Evolutionary conservation across 1,140 invertebrate genomes (phyloP), one percentile per base, ranked within the genome.

Genomic region (Drosophila ananassae): DNA sequence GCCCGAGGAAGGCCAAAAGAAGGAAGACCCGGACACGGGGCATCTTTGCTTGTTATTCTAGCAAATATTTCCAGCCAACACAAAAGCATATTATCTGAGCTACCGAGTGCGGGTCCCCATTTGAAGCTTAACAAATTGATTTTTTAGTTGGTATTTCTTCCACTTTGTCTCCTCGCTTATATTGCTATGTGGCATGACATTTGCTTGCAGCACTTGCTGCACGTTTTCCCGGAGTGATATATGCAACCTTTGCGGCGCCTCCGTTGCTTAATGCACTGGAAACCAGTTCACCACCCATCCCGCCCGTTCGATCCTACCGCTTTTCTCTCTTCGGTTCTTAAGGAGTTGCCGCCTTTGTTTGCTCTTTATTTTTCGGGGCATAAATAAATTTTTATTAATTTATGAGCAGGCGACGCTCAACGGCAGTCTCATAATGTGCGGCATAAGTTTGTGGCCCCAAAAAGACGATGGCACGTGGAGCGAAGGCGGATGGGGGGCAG

Each of bases 381-480:
- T 87, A 87, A 87, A 85, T 85, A 85, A 87, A 87, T 87, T 82
- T 67, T 87, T 82, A 87, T 87, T 87, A 87, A 87, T 87, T 87
- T 87, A 87, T 87, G 79, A 62, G 69, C 53, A 52, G 44, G 67
- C 67, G 47, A 75, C 54, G 73, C 68, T 53, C 60, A 67, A 48
- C 73, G 72, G 59, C 73, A 73, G 44, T 39, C 54, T 79, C 71
- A 67, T 69, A 68, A 79, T 73, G 50, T 73, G 80, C 66, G 69
- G 82, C 77, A 84, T 85, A 85, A 84, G 81, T 84, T 84, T 85
- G 37, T 44, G 71, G 63, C 25, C 41, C 77, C 41, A 61, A 41
- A 52, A 60, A 79, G 51, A 55, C 62, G 58, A 34, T 34, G 64
- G 47, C 46, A 12, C 7, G 17, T 56, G 13, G 7, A 41, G 46